Evolutionary conservation across 2,113 vertebrate species (phyloP), one percentile per base, ranked within the genome.

Genomic region (Hirundichthys speculiger): DNA sequence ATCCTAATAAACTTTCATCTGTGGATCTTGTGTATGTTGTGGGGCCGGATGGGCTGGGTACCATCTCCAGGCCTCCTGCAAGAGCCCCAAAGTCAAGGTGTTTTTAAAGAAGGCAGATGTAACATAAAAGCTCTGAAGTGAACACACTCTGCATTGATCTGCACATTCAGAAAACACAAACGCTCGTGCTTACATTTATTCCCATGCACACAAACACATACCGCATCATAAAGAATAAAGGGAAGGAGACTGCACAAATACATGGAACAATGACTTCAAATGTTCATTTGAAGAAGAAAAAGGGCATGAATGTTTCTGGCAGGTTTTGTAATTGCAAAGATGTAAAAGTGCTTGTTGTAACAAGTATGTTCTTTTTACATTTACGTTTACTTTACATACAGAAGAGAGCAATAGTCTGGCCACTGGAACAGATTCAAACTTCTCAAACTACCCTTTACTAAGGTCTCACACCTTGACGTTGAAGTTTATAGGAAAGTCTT

Each of bases 1-100:
- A 89, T 90, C 84, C 79, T 88, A 90, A 90, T 90, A 90, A 88
- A 89, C 90, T 89, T 92, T 92, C 85, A 91, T 92, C 86, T 85
- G 70, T 74, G 76, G 69, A 82, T 85, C 84, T 22, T 80, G 73
- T 79, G 80, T 59, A 68, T 75, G 49, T 62, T 82, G 77, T 69
- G 71, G 50, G 71, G 57, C 58, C 39, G 52, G 53, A 76, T 68
- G 72, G 77, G 73, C 77, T 61, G 62, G 69, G 84, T 77, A 89
- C 61, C 60, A 73, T 77, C 67, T 63, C 50, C 43, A 69, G 74
- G 63, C 78, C 77, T 75, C 76, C 64, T 77, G 72, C 65, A 67
- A 65, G 38, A 54, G 51, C 58, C 25, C 6, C 13, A 64, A 59
- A 63, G 43, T 67, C 50, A 58, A 83, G 68, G 77, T 81, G 61